Evolutionary conservation across 30 jellyfish, hydroid and myxozoan species (phyloP), one percentile per base, ranked within the genome.

Genomic region (Aurelia sp.): DNA sequence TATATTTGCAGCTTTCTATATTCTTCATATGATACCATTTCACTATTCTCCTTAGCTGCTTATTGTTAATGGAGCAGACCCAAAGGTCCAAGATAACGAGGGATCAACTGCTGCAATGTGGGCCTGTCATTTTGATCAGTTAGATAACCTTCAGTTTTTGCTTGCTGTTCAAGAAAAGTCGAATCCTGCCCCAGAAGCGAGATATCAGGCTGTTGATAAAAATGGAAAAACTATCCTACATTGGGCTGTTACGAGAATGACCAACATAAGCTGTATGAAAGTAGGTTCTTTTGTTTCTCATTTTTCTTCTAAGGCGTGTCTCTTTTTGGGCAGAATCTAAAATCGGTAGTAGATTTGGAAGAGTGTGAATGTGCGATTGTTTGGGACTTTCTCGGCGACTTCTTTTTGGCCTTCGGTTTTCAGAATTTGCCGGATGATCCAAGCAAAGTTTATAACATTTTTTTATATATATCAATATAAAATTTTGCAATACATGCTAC

Each of bases 101-200:
- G 95, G 91, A n/a, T 71, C 82, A 87, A 86, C 94, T 3, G 96
- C 98, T 20, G 92, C 92, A 10, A 92, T 92, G 98, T 86, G 97
- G 98, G 97, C 98, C 11, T 86, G 97, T 40, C 90, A 87, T 82
- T 92, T 92, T 65, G 98, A 92, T 67, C 95, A 84, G 41, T 71
- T 66, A 19, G 98, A 92, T 68, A 92, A 76, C 58, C 85, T 92
- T 33, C 95, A 86, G 47, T 48, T 86, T 51, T 40, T 92, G 70
- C 73, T 86, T 27, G 88, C 89, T 55, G 69, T 65, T 59, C 44
- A 77, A 16, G 83, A 77, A 71, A 84, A 88, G n/a, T 44, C 73
- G 27, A 68, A 75, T 41, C 92, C 79, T 22, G 13, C 93, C 15
- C 83, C 92, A 66, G 98, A 92, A 35, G 92, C 90, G 17, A 92